Evolutionary conservation across 2,888 invertebrate genomes (phyloP).

Genomic region (Tenthredo mesomela): DNA sequence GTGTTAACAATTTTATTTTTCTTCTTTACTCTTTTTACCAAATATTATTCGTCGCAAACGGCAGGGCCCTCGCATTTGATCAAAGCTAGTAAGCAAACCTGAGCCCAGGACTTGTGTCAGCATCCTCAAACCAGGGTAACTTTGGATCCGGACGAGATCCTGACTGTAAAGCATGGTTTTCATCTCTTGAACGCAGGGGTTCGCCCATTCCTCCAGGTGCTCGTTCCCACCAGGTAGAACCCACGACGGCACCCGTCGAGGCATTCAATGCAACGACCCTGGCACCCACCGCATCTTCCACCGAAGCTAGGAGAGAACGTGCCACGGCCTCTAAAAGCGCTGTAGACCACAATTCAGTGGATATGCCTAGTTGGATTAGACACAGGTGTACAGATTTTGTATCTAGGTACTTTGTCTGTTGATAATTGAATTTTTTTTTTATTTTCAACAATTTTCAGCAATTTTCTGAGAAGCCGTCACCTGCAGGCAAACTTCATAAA

Average conservation of each 20-base stretch:
- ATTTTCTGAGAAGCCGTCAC: background rate
- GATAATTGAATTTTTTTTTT: background rate
- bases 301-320: conserved; percentile 84
- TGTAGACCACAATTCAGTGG: conserved; percentile 71
- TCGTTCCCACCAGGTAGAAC: conserved; percentile 83
- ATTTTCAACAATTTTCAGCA: conserved; percentile 25
- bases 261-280: conserved; percentile 83
- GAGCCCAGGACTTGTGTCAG: conserved; percentile 81
- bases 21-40: background rate
- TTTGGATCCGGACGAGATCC: conserved; percentile 85
- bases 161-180: conserved; percentile 79
- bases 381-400: conserved; percentile 12
- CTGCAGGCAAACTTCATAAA: background rate
- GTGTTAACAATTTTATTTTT: background rate
- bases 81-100: conserved; percentile 70
- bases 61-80: conserved; percentile 32
- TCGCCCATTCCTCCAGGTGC: conserved; percentile 77
- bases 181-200: conserved; percentile 75
- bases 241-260: conserved; percentile 81
- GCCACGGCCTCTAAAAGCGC: conserved; percentile 88
- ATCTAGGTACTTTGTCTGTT: background rate
- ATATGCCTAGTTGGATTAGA: conserved; percentile 7
- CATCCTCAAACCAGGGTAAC: conserved; percentile 88
- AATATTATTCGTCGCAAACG: background rate
- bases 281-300: conserved; percentile 81